These are phyloP conservation scores for Siphlonurus alternatus DNA, from an alignment of 2,888 invertebrate species.

Conservation along the genomic window DNA sequence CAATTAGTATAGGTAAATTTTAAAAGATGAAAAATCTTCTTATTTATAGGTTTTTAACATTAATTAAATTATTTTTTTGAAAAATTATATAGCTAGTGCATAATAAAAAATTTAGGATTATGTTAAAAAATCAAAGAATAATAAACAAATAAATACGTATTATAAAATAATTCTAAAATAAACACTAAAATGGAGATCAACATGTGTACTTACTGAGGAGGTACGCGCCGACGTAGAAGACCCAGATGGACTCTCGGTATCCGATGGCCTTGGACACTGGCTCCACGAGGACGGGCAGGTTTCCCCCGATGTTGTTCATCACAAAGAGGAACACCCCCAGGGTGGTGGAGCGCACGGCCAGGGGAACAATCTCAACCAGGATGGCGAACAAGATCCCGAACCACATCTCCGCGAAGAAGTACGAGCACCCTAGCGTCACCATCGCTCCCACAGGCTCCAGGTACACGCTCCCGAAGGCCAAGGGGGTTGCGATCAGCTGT, in stretches of 20 bases:
- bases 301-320: constrained; percentile 85
- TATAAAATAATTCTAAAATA: too few relatives aligned
- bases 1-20: constrained; percentile 2
- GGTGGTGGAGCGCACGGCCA: constrained; percentile 64
- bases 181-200: too few relatives aligned
- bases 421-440: constrained; percentile 72
- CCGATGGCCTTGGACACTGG: constrained; percentile 67
- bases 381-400: constrained; percentile 84
- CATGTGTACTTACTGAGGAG: constrained; percentile 50
- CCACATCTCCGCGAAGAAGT: constrained; percentile 90
- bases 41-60: too few relatives aligned
- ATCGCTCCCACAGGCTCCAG: constrained; percentile 71
- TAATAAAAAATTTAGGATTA: too few relatives aligned
- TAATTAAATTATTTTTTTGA: neutral
- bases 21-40: too few relatives aligned
- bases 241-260: constrained; percentile 67
- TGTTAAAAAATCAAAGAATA: too few relatives aligned
- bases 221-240: constrained; percentile 78
- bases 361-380: constrained; percentile 72
- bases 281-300: constrained; percentile 73
- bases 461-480: constrained; percentile 71
- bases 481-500: constrained; percentile 61
- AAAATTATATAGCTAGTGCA: neutral
- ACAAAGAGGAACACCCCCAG: constrained; percentile 78
- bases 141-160: too few relatives aligned